A percentile compares a stretch with the other conserved stretches of the same genome.
Conservation (phyloP, 2,888 invertebrate species). For the Lochmaea capreae region DNA sequence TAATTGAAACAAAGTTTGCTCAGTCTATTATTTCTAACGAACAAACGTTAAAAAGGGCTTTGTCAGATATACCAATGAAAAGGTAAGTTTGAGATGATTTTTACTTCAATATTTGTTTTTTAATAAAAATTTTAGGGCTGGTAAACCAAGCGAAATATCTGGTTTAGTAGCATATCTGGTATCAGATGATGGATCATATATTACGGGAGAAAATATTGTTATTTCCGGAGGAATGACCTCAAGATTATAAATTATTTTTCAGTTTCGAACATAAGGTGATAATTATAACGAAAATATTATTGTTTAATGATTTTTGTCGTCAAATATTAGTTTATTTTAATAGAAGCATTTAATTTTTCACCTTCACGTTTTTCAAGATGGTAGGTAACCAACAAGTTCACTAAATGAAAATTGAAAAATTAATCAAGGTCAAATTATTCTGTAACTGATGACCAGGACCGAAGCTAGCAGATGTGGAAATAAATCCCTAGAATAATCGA, state of each 20-base stretch:
- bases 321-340: no score
- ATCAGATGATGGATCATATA: slow-evolving; percentile 77
- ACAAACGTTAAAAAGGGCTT: slow-evolving; percentile 57
- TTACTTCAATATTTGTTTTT: neutral
- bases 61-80: slow-evolving; percentile 64
- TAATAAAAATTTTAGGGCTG: slow-evolving; percentile 65
- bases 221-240: slow-evolving; percentile 74
- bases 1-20: slow-evolving; percentile 92
- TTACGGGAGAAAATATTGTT: slow-evolving; percentile 79
- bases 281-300: no score
- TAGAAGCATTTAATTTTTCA: no score
- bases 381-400: no score
- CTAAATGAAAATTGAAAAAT: no score
- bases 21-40: slow-evolving; percentile 69
- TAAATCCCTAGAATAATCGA: no score
- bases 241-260: slow-evolving; percentile 65
- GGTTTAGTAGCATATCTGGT: slow-evolving; percentile 76
- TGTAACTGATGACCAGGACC: no score
- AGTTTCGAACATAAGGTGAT: no score
- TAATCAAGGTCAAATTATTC: no score
- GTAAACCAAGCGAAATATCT: slow-evolving; percentile 71
- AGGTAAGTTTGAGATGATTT: slow-evolving; percentile 61
- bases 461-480: no score
- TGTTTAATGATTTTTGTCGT: no score
- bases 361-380: no score